Percentiles rank a stretch among this genome's conserved stretches.
Evolutionary conservation across 1,140 invertebrate species (phyloP).

Genomic region (Halictus rubicundus): DNA sequence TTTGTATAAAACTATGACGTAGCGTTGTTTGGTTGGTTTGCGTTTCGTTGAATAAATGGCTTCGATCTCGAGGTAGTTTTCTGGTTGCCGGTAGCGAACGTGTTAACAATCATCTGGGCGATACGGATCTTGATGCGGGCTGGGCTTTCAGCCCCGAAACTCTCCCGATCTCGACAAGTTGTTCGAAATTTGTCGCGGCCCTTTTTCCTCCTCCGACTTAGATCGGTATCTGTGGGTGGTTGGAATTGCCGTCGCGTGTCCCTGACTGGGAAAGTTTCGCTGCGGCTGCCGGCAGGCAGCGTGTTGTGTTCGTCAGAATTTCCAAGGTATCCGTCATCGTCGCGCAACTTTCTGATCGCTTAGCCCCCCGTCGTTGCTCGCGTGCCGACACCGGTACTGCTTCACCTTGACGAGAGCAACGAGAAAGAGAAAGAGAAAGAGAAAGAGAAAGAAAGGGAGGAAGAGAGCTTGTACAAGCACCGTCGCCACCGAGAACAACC

Average conservation of each 20-base stretch:
- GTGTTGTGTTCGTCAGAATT: conserved; percentile 17
- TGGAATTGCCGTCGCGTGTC: conserved; percentile 16
- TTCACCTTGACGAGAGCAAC: conserved; percentile 51
- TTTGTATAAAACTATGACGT: too few species aligned
- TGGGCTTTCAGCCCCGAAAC: background rate
- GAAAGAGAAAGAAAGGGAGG: background rate
- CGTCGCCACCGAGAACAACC: background rate
- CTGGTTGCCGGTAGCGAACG: too few species aligned
- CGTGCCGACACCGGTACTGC: conserved; percentile 20
- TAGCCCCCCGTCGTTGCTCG: background rate
- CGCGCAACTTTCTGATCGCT: conserved; percentile 28
- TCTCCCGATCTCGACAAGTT: background rate
- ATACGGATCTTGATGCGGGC: background rate
- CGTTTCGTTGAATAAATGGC: too few species aligned
- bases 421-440: background rate
- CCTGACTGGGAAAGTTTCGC: background rate
- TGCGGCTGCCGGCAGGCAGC: too few species aligned
- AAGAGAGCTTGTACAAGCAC: too few species aligned
- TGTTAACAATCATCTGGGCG: background rate
- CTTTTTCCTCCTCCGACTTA: background rate
- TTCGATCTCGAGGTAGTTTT: too few species aligned
- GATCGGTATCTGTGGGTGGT: background rate
- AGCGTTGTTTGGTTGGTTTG: too few species aligned
- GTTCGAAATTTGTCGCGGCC: background rate
- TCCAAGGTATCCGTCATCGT: conserved; percentile 47